Evolutionary conservation across 2,888 invertebrate genomes (phyloP).

Genomic region (Uloborus plumipes): DNA sequence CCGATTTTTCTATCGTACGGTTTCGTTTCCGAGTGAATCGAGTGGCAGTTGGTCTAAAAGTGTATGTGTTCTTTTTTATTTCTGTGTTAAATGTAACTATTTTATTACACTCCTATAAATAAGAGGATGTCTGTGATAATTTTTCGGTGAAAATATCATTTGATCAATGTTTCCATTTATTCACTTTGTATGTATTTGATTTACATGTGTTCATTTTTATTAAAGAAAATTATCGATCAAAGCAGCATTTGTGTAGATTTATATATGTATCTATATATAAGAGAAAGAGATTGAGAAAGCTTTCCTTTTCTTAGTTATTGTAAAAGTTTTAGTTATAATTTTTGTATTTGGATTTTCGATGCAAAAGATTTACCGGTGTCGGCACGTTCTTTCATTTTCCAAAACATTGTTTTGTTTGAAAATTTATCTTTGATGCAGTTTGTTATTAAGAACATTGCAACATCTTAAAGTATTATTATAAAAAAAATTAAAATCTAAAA

Average conservation of each 20-base stretch:
- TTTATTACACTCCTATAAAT: slow-evolving; percentile 5
- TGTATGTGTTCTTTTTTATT: slow-evolving; percentile 8
- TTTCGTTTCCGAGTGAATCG: too few relatives aligned
- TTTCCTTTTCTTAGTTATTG: neutral
- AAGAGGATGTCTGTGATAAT: slow-evolving; percentile 26
- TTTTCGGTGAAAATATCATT: slow-evolving; percentile 7
- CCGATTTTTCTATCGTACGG: too few relatives aligned
- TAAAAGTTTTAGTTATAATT: neutral
- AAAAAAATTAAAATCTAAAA: too few relatives aligned
- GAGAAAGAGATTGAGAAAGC: neutral
- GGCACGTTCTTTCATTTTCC: too few relatives aligned
- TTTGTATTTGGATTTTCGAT: neutral
- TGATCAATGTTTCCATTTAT: slow-evolving; percentile 7
- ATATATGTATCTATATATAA: neutral
- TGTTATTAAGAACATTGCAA: too few relatives aligned
- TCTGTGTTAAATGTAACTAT: slow-evolving; percentile 3
- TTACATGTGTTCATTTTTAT: slow-evolving; percentile 4
- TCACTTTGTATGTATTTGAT: slow-evolving; percentile 8
- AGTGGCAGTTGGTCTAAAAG: neutral
- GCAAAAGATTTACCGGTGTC: neutral
- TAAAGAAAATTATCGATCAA: slow-evolving; percentile 11
- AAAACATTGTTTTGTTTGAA: neutral
- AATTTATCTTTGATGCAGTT: neutral
- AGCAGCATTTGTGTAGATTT: slow-evolving; percentile 8
- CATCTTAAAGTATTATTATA: too few relatives aligned